Evolutionary conservation across 2,113 vertebrate species (phyloP), one percentile per base, ranked within the genome.

Genomic region (Cyanoramphus novaezelandiae): DNA sequence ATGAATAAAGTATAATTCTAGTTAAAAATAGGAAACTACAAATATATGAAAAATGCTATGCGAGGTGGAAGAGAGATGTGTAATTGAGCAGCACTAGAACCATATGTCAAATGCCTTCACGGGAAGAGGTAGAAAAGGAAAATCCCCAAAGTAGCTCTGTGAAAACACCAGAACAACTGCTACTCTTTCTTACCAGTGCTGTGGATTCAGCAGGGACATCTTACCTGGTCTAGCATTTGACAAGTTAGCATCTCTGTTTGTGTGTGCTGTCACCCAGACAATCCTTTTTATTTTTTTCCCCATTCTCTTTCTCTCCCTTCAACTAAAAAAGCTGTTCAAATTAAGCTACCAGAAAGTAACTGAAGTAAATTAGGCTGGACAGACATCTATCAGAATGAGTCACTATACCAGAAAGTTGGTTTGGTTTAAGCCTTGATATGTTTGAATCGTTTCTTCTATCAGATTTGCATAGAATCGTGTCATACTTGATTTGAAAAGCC

Each of bases 11-110:
- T 75, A 91, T 95, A 95, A 96, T 96, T 97, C 92, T 88, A 92
- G 83, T 83, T 95, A 97, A 97, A 96, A 96, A 96, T 95, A 91
- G 91, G 89, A 97, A 97, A 97, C 88, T 89, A 97, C 94, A 98
- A 97, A 98, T 97, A 97, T 96, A 75, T 97, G 93, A 96, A 98
- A 97, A 97, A 95, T 92, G 82, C 93, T 97, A 92, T 96, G 89
- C 93, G 93, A 85, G 92, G 94, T 98, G 74, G 94, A 97, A 98
- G 97, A 94, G 50, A 95, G 97, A 95, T 93, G 77, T 97, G 93
- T 95, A 97, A 97, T 95, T 97, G 97, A 95, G 94, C 91, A 96
- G 68, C 75, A 90, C 47, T 67, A 92, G 92, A 91, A 88, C 83
- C 87, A 76, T 93, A 95, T 97, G 93, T 97, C 96, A 97, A 82